Base-by-base conservation (phyloP, 2,113 vertebrate genomes). In the Seriola quinqueradiata region DNA sequence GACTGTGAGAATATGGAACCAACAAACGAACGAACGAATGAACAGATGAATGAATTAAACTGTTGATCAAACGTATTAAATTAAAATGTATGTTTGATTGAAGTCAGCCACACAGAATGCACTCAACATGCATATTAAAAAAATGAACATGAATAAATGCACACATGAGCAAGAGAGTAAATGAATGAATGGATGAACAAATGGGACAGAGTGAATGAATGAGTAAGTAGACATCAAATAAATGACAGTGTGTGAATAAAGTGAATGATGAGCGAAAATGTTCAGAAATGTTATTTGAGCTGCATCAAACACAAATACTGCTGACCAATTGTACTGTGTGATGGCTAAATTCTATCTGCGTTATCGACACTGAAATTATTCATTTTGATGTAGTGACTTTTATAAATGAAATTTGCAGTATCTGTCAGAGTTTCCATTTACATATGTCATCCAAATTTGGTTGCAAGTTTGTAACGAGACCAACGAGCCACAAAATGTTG, bases 401-500 rank as follows among this genome's bases (percentile, higher is more conserved):
- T 28, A 28, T 28, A 28, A 28, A 28, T 28, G 28, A 28, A 28
- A 28, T 28, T 28, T 4, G 46, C 3, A 36, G 34, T 4, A 5
- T 36, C 34, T 36, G 34, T 36, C 55, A 58, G 13, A 11, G 4
- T 25, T 13, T 9, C 4, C 25, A 25, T 4, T 2, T 57, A 1
- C 55, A 28, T 57, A 11, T 25, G 11, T 25, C 11, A 13, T 57
- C 11, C 13, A 25, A 23, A 58, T 58, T 25, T 58, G 23, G 55
- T 14, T 14, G 55, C n/a, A 58, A 13, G 23, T 25, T 25, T 2
- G 23, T 13, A 6, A 28, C 23, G 2, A 94, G 92, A 94, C 92
- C 93, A 95, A 94, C 92, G 92, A 95, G 93, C 93, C 92, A 1
- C 48, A 25, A 28, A 28, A 28, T 2, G 28, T 28, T 28, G 28